phyloP scores from a whole-genome alignment of 2,797 vertebrate species.

The Hypotaenidia okinawae region DNA sequence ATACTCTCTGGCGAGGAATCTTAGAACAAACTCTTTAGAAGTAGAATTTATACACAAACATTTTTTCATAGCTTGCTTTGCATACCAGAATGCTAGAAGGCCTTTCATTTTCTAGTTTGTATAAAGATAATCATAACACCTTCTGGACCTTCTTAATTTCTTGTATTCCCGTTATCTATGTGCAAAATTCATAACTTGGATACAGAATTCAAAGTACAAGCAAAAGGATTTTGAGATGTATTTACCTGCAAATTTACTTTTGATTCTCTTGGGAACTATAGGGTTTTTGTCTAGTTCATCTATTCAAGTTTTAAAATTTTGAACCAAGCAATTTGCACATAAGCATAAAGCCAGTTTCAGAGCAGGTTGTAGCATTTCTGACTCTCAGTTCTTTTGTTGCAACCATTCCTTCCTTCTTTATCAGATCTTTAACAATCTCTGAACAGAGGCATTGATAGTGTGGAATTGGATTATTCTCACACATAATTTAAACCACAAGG shows the following conservation, averaged over 20 bases:
- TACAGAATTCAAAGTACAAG: not conserved
- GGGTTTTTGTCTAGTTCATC: not conserved
- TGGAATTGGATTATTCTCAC: conserved; percentile 10
- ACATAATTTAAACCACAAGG: conserved; percentile 8
- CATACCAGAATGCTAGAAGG: not conserved
- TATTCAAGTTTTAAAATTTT: not conserved
- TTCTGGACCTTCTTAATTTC: not conserved
- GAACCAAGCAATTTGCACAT: not conserved
- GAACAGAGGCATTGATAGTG: not conserved
- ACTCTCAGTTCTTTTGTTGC: not conserved
- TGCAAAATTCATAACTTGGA: not conserved
- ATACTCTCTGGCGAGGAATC: not conserved
- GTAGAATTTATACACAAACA: not conserved
- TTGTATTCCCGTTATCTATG: not conserved
- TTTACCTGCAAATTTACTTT: not conserved
- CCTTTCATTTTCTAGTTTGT: not conserved
- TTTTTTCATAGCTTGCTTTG: not conserved
- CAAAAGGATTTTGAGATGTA: not conserved
- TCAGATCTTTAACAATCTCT: conserved; percentile 3
- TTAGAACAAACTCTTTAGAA: not conserved
- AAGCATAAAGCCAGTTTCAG: not conserved
- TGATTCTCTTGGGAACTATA: not conserved
- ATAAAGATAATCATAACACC: not conserved
- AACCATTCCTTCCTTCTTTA: not conserved
- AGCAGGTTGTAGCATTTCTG: not conserved